Evolutionary conservation across 2,888 invertebrate species (phyloP), one percentile per base, ranked within the genome.

Genomic region (Amphimallon solstitiale): DNA sequence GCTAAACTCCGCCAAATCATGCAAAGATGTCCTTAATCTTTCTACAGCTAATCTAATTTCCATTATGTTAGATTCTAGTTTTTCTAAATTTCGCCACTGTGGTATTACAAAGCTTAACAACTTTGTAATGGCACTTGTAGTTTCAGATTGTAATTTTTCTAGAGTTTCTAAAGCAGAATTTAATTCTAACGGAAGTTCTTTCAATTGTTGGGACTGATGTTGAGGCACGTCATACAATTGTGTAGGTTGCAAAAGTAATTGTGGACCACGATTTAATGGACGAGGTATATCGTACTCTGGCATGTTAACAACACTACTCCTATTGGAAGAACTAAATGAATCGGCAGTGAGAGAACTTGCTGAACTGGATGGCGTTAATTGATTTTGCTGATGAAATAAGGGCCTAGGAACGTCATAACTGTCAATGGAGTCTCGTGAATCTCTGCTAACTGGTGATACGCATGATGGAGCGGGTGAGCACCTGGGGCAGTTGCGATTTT

Each of bases 1-100:
- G 0, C 93, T 91, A 80, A 97, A 97, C 73, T 95, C 93, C 0
- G 94, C 89, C 66, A 96, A 88, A 84, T 96, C 95, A 79, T 93
- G 92, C 34, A 96, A 82, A 0, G 93, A 91, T 2, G 93, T 91
- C 71, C 92, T 87, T 49, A 97, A 84, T 65, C 92, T 85, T 4
- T 90, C 87, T 46, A 92, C 92, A 4, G 93, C 90, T 71, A 93
- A 86, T 82, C 93, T 92, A 43, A 97, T 89, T 79, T 96, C 95
- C 84, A 93, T 89, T 45, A 95, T 83, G 65, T 90, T 89, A 12
- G 89, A 87, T 72, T 94, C 92, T 68, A 97, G 84, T 77, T 91
- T 91, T 23, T 92, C 92, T 69, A 89, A 88, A 68, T 88, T 87
- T 75, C 95, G 87, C 96, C 96, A 96, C 64, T 90, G 89, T 21